Evolutionary conservation across 2,797 vertebrate genomes (phyloP).

Genomic region (Pipistrellus nathusii): DNA sequence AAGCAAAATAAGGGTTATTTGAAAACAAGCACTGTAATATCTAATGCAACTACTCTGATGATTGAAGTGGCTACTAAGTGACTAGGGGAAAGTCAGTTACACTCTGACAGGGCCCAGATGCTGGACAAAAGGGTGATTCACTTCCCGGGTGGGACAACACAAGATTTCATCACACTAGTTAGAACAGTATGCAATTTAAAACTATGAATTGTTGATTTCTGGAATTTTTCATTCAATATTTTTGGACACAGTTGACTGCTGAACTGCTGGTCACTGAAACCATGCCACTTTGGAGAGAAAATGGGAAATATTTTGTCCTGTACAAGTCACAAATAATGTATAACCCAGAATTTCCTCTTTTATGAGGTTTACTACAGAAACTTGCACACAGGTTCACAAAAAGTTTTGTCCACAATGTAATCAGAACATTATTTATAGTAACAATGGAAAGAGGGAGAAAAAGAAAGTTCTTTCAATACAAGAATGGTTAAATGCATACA

Average conservation of each 20-base stretch:
- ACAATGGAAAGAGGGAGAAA: not conserved
- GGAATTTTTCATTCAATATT: not conserved
- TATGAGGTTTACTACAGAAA: conserved; percentile 43
- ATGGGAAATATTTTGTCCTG: conserved; percentile 12
- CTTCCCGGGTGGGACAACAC: not conserved
- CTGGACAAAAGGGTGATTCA: not conserved
- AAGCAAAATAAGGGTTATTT: not conserved
- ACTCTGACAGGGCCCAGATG: not conserved
- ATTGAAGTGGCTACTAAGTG: not conserved
- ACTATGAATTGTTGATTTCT: not conserved
- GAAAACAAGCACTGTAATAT: not conserved
- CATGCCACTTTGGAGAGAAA: conserved; percentile 19
- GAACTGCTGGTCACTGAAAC: not conserved
- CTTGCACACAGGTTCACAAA: not conserved
- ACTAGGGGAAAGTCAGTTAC: not conserved
- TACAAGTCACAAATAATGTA: not conserved
- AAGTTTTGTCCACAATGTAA: conserved; percentile 11
- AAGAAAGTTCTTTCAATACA: not conserved
- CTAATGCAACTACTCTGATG: not conserved
- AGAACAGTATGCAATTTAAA: not conserved
- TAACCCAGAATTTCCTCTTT: conserved; percentile 22
- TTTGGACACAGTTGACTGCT: not conserved
- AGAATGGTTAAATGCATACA: not conserved
- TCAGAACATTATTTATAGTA: not conserved
- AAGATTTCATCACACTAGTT: not conserved